These are phyloP conservation scores for Penaeus indicus DNA, from an alignment of 1,140 invertebrate genomes.

Conservation along the genomic window DNA sequence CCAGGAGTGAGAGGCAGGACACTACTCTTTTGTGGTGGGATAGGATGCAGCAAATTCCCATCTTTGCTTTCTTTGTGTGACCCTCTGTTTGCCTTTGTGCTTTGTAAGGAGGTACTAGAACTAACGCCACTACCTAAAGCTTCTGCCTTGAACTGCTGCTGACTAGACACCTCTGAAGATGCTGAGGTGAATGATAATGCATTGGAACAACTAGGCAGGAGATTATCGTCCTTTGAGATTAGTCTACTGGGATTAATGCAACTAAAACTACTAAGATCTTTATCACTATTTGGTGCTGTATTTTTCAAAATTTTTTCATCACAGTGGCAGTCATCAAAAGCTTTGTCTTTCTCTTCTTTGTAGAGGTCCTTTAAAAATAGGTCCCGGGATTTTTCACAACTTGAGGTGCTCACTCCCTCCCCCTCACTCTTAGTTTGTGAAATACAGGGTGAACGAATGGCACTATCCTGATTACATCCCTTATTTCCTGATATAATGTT, in stretches of 20 bases:
- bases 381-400: constrained; percentile 42
- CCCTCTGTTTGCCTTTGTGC: constrained; percentile 24
- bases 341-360: constrained; percentile 47
- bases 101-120: constrained; percentile 10
- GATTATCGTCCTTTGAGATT: neutral
- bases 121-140: neutral
- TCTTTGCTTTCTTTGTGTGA: constrained; percentile 25
- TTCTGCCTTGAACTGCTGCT: neutral
- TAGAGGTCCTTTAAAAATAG: constrained; percentile 52
- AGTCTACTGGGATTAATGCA: constrained; percentile 41
- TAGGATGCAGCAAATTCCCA: neutral
- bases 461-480: constrained; percentile 1
- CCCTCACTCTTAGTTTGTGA: constrained; percentile 17
- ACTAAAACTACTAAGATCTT: constrained; percentile 47
- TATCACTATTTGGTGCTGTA: neutral
- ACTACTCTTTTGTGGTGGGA: constrained; percentile 37
- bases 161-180: constrained; percentile 41
- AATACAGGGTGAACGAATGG: constrained; percentile 16
- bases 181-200: neutral
- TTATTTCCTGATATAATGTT: constrained; percentile 39
- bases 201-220: neutral
- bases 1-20: constrained; percentile 33
- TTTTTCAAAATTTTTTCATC: neutral
- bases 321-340: neutral
- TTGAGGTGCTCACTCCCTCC: neutral